Evolutionary conservation across 2,113 vertebrate genomes (phyloP), one percentile per base, ranked within the genome.

Genomic region (Xiphophorus couchianus): DNA sequence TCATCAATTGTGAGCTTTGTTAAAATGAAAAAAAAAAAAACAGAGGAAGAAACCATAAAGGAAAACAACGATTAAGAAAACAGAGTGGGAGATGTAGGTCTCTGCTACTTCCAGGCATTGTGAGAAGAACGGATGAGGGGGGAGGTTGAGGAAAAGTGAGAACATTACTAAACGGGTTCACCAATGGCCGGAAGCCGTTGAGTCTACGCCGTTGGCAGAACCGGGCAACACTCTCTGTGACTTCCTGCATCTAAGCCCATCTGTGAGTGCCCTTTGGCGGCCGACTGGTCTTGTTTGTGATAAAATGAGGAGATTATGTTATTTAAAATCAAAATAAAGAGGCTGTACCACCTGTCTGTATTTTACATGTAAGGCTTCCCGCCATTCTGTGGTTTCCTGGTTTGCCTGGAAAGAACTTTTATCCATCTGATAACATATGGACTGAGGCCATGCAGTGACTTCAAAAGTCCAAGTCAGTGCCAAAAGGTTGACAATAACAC

Each of bases 91-190:
- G 89, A 91, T 93, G 90, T 90, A 62, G 92, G 92, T 94, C 93
- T 94, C 84, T 78, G 93, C 92, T 71, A 92, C 91, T 91, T 94
- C 94, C 92, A 92, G 94, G 94, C 84, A 94, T 95, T 96, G 96
- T 96, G 69, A 91, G 88, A 93, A 64, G 67, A 90, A 90, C 94
- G 91, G 94, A 90, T 91, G 90, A 84, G 81, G 76, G 48, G 84
- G 91, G 80, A 11, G 91, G 81, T 82, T 87, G 80, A 93, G 94
- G 90, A 94, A 94, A 94, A 94, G 93, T 94, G 93, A 94, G 91
- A 94, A 91, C 92, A 94, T 94, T 93, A 94, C 91, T 90, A 90
- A 94, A 93, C 89, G 87, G 90, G 90, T 90, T 90, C 71, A 89
- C 89, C 89, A 95, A 94, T 93, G 90, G 90, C 39, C 86, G 93